Percentiles rank a stretch among this genome's conserved stretches.
phyloP scores from a whole-genome alignment of 2,797 vertebrate species.

The Manis crassicaudata region DNA sequence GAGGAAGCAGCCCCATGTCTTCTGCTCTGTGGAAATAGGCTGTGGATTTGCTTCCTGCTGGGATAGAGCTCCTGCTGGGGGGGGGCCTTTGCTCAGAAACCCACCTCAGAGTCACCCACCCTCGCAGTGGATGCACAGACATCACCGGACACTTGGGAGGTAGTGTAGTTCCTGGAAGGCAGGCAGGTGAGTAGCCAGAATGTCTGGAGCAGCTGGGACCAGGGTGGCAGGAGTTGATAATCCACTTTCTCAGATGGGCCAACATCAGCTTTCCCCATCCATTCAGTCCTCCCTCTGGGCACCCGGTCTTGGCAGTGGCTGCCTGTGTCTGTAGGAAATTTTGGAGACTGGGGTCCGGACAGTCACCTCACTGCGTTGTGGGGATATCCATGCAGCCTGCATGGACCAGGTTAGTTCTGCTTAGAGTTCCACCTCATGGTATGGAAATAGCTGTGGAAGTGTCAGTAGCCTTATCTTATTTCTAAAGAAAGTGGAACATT shows the following conservation, averaged over 20 bases:
- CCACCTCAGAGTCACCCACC: not conserved
- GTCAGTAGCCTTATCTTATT: not conserved
- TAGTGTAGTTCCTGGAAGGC: not conserved
- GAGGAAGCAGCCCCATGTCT: not conserved
- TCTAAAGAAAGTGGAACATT: not conserved
- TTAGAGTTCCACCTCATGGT: too few relatives aligned
- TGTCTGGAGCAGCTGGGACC: not conserved
- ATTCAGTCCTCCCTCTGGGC: fast-evolving
- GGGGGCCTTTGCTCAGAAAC: not conserved
- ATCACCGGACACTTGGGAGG: not conserved
- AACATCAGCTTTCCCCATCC: not conserved
- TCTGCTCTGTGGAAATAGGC: not conserved
- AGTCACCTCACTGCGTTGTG: fast-evolving
- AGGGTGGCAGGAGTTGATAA: not conserved
- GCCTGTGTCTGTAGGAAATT: not conserved
- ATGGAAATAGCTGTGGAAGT: not conserved
- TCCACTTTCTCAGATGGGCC: not conserved
- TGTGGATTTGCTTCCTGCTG: not conserved
- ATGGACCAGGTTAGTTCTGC: not conserved
- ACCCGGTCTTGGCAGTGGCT: not conserved
- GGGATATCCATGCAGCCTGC: not conserved
- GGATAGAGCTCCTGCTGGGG: not conserved
- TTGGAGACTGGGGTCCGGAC: fast-evolving
- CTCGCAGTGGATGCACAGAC: not conserved
- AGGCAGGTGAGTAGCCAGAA: not conserved